Evolutionary conservation across 2,888 invertebrate species (phyloP), one percentile per base, ranked within the genome.

Genomic region (Venustoraphidia nigricollis): DNA sequence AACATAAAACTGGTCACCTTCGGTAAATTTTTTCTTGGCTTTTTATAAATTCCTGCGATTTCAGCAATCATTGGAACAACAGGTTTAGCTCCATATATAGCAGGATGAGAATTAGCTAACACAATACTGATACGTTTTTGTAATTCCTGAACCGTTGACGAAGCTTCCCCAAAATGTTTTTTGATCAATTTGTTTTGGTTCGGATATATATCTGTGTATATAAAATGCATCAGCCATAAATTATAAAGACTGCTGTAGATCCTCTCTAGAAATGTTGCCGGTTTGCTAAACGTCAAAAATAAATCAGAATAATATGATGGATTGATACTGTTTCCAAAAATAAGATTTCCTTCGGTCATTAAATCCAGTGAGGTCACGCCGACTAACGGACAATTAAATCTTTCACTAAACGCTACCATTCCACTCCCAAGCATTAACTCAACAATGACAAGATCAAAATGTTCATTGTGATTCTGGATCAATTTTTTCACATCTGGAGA

Each of bases 41-140:
- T 61, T 40, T 63, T 57, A 52, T 67, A 68, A 43, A 68, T 56
- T 10, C 67, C 67, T 36, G 66, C 66, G 42, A 66, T 58, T 43
- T 62, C 64, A 6, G 67, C 51, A 8, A 66, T 56, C 51, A 57
- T 60, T 0, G 67, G 65, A 8, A 67, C 60, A 5, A 62, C 56
- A 1, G 69, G 67, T n/a, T 61, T 54, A 44, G 61, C 63, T 1
- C 54, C 57, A 34, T 57, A 59, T 59, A 61, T 63, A 8, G 63
- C 49, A 0, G 63, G 61, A 56, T 69, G 60, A 2, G 59, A 54
- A 48, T 68, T 69, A 2, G 65, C 41, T 50, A 69, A 59, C 10
- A 67, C 34, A 58, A 68, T 56, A 17, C 65, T 61, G 27, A 64
- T 45, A 41, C 56, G 50, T 10, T 43, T 52, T 47, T 55, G 53